Base-by-base conservation (phyloP, 2,797 vertebrate species). In the Xiphophorus birchmanni region DNA sequence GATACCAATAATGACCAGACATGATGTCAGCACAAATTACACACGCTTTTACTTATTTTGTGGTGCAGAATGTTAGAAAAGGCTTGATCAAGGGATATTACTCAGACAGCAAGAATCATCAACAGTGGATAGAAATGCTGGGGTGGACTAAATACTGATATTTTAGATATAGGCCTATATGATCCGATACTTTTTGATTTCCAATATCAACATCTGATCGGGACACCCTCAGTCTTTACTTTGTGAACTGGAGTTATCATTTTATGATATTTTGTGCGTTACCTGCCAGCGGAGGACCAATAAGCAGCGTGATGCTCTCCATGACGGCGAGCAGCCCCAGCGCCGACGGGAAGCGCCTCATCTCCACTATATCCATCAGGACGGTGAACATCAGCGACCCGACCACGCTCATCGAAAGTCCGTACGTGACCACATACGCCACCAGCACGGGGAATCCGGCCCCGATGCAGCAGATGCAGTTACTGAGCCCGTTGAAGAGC, bases 331-430 rank as follows among this genome's bases (percentile, higher is more conserved):
- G 96, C 87, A 99, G 96, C 52, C 98, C 98, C 40, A 99, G 96
- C 26, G 98, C 97, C 0, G 97, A 97, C 12, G 96, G 96, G 88
- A 99, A 99, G 81, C 93, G 95, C 18, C 95, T 96, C 97, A 98
- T 98, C 67, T 98, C 97, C 81, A 99, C 97, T 0, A 95, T 94
- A 4, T 99, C 97, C 98, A 99, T 99, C 82, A 99, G 95, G 74
- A 99, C 98, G 37, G 98, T 98, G 92, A 97, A 99, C 87, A 94
- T 65, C 77, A 99, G 96, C 0, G 97, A 96, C 6, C 98, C 98
- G 0, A 97, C 77, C 40, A 97, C 94, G 0, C 98, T 98, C 97
- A 97, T 98, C 89, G 97, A 97, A 56, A 99, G 87, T 26, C 97
- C 97, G 77, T 97, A 97, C 32, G 91, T 81, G 75, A 94, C 0